These are phyloP conservation scores for Myripristis murdjan DNA, from an alignment of 2,797 vertebrate species.

Conservation along the genomic window DNA sequence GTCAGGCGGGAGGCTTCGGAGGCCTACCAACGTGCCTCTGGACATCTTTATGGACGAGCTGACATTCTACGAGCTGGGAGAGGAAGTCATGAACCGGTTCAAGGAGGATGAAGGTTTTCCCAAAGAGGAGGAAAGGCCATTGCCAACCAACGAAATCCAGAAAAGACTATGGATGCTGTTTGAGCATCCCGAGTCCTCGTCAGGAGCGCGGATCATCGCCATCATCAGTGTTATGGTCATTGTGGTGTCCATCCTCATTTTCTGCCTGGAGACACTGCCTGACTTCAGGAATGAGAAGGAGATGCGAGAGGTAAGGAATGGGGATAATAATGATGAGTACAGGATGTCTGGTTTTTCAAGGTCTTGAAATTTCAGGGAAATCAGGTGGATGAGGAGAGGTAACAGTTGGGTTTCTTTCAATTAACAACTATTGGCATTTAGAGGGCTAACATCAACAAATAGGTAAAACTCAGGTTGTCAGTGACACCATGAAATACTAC, in stretches of 20 bases:
- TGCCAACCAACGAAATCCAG: constrained; percentile 85
- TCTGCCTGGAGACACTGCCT: constrained; percentile 94
- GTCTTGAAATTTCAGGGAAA: background rate
- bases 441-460: background rate
- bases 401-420: background rate
- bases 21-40: constrained; percentile 90
- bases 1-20: constrained; percentile 89
- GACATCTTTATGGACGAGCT: constrained; percentile 95
- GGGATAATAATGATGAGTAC: background rate
- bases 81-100: constrained; percentile 87
- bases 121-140: constrained; percentile 82
- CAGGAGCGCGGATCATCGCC: constrained; percentile 89
- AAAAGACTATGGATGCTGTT: constrained; percentile 91
- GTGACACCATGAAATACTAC: too few relatives aligned
- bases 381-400: background rate
- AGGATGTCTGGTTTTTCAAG: background rate
- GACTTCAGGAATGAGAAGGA: constrained; percentile 88
- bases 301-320: constrained; percentile 73
- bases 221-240: constrained; percentile 94
- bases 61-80: constrained; percentile 91
- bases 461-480: background rate
- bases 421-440: background rate
- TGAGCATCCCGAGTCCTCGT: constrained; percentile 93
- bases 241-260: constrained; percentile 93
- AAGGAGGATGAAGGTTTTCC: constrained; percentile 92